Percentiles rank a stretch among this genome's conserved stretches.
Conservation (phyloP, 2,113 vertebrate genomes). For the Siniperca chuatsi region DNA sequence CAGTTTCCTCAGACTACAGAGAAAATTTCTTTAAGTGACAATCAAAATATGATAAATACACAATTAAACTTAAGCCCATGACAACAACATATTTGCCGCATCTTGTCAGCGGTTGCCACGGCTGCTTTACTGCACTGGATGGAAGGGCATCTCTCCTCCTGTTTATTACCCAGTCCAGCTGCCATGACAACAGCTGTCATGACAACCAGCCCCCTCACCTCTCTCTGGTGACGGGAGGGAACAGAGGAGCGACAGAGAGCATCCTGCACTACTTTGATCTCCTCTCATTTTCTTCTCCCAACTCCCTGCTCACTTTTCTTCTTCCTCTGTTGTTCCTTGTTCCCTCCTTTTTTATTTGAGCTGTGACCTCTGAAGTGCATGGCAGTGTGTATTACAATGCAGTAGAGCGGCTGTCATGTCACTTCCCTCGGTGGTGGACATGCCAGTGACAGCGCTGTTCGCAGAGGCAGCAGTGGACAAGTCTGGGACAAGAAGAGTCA, state of each 20-base stretch:
- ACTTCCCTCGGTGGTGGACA: constrained; percentile 17
- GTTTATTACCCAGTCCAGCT: constrained; percentile 72
- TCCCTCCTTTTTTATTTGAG: neutral
- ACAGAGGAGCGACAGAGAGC: constrained; percentile 57
- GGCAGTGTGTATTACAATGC: neutral
- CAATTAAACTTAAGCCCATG: neutral
- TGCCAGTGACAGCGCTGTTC: constrained; percentile 8
- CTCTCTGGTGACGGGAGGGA: constrained; percentile 37
- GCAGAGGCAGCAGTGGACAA: constrained; percentile 15
- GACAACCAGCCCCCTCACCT: constrained; percentile 76
- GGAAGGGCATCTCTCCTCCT: constrained; percentile 42
- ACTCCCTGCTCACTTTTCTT: neutral
- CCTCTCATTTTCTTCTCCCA: neutral
- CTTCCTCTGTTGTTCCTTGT: neutral
- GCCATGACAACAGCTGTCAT: constrained; percentile 78
- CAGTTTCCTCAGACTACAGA: neutral
- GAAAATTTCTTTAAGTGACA: neutral
- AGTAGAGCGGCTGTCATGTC: constrained; percentile 44
- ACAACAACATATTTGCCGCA: neutral
- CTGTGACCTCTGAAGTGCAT: constrained; percentile 38
- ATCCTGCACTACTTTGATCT: constrained; percentile 42
- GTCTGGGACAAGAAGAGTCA: constrained; percentile 7
- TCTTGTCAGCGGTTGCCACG: constrained; percentile 37
- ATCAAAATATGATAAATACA: neutral
- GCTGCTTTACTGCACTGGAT: constrained; percentile 13